phyloP scores from a whole-genome alignment of 2,113 vertebrate genomes.

The Thamnaconus septentrionalis region DNA sequence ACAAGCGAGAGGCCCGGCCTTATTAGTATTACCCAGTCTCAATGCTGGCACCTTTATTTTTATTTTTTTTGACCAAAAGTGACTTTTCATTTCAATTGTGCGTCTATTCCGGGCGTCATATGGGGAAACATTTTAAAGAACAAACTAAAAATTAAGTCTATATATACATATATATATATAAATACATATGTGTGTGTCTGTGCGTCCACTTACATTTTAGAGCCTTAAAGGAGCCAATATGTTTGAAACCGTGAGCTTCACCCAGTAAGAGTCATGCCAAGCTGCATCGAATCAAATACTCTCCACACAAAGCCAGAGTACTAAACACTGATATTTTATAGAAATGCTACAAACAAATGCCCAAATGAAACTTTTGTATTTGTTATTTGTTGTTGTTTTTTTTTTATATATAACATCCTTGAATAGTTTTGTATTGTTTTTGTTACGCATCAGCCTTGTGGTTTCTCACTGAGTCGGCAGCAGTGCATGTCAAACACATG shows the following conservation, averaged over 20 bases:
- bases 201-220: constrained; percentile 17
- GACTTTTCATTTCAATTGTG: constrained; percentile 64
- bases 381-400: constrained; percentile 49
- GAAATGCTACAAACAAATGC: constrained; percentile 56
- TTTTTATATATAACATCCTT: constrained; percentile 61
- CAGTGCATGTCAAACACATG: constrained; percentile 69
- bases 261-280: constrained; percentile 60
- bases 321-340: constrained; percentile 65
- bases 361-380: constrained; percentile 59
- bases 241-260: constrained; percentile 46
- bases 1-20: constrained; percentile 32
- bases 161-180: constrained; percentile 39
- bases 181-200: constrained; percentile 20
- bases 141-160: constrained; percentile 71
- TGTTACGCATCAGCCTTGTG: constrained; percentile 71
- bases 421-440: constrained; percentile 55
- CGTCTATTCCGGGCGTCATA: constrained; percentile 76
- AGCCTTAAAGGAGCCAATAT: constrained; percentile 28
- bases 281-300: constrained; percentile 60
- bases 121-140: constrained; percentile 82
- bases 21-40: constrained; percentile 68
- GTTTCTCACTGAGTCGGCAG: constrained; percentile 74
- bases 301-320: constrained; percentile 33
- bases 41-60: constrained; percentile 60
- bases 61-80: constrained; percentile 58